Conservation (phyloP, 2,113 vertebrate genomes). For the Pluvianellus socialis region DNA sequence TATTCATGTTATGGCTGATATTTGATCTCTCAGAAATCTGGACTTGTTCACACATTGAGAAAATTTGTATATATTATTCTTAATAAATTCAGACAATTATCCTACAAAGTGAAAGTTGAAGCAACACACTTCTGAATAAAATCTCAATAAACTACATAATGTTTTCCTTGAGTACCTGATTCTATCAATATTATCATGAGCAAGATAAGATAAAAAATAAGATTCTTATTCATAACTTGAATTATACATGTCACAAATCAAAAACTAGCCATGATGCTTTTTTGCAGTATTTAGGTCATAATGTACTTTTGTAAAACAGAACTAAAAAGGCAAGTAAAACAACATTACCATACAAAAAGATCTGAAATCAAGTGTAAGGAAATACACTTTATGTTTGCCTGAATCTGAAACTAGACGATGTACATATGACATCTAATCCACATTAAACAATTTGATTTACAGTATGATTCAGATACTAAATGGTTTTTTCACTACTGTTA, state of each 20-base stretch:
- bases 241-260: background rate
- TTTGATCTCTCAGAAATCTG: background rate
- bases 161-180: background rate
- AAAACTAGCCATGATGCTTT: background rate
- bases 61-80: background rate
- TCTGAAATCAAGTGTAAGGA: background rate
- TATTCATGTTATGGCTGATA: background rate
- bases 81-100: background rate
- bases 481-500: background rate
- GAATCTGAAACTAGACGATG: background rate
- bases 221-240: background rate
- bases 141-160: background rate
- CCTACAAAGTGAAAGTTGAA: background rate
- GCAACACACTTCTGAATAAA: background rate
- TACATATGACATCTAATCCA: background rate
- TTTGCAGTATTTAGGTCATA: background rate
- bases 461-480: background rate
- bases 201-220: background rate
- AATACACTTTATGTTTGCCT: background rate
- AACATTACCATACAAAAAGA: background rate
- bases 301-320: background rate
- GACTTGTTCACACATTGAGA: background rate
- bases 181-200: background rate
- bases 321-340: background rate
- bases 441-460: background rate